Percentiles rank a stretch among this genome's conserved stretches.
Conservation (phyloP, 2,113 vertebrate species). For the Dipodomys spectabilis region DNA sequence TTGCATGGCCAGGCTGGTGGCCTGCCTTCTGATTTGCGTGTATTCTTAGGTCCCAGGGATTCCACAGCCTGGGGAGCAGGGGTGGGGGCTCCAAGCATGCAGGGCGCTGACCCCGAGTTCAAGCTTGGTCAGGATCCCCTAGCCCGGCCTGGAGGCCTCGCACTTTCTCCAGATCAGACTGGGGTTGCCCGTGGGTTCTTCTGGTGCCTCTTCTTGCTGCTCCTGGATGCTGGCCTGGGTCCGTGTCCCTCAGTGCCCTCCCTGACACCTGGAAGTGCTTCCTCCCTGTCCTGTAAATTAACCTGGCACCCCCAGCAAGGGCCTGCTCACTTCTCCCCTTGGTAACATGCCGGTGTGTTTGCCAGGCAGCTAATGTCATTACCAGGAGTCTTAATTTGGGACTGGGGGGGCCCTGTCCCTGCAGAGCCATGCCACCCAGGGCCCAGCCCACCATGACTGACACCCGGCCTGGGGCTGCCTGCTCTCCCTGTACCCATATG, state of each 20-base stretch:
- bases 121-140: neutral
- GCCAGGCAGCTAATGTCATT: neutral
- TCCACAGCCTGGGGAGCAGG: neutral
- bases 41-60: slow-evolving; percentile 77
- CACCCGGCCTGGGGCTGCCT: neutral
- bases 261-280: neutral
- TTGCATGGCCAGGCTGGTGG: slow-evolving; percentile 71
- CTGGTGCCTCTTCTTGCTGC: neutral
- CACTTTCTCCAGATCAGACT: too few species aligned
- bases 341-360: neutral
- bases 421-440: neutral
- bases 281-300: neutral
- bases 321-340: neutral
- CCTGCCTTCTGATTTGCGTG: slow-evolving; percentile 73
- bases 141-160: neutral
- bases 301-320: neutral
- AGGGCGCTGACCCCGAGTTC: neutral
- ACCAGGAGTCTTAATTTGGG: neutral
- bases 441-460: too few species aligned
- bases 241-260: neutral
- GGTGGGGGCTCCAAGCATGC: neutral
- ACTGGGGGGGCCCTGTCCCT: neutral
- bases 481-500: neutral
- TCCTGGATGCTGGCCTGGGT: fast-evolving
- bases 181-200: too few species aligned